Evolutionary conservation across 1,140 invertebrate genomes (phyloP), one percentile per base, ranked within the genome.

Genomic region (Spodoptera litura): DNA sequence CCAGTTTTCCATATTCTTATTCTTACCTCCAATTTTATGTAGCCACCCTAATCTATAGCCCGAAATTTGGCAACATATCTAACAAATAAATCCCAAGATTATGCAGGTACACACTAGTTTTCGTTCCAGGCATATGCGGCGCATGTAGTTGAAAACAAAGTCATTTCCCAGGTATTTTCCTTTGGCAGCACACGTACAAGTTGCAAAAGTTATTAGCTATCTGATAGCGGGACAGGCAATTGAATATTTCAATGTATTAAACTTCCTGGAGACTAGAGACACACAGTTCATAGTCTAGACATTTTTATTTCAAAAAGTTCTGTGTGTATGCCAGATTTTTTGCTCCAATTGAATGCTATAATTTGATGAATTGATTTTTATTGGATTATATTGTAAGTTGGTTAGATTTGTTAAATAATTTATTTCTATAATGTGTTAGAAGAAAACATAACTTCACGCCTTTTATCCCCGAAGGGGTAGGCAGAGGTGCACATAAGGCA

Each of bases 181-280:
- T 58, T 79, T 75, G 62, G 61, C 72, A 72, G 35, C 75, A 79
- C 59, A 83, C 78, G 84, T 25, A 58, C 58, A 86, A 86, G 35
- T 86, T 83, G 64, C 61, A 27, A 82, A 44, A 84, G 62, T 82
- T 80, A 80, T 72, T 72, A 79, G 66, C 62, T 20, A 85, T 81
- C 80, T 70, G 81, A 86, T 84, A 83, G 55, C 58, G 68, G 20
- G 71, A 64, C 78, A 81, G 64, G 73, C 78, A 86, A 84, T 85
- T 83, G 81, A 83, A 85, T 83, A 78, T 83, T 71, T 70, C 79
- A 78, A 66, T 85, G 78, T 81, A 85, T 81, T 85, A 59, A 78
- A 76, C 79, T 77, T 77, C 52, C 53, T 77, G 56, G 44, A n/a
- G 25, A 77, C 53, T 77, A 66, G 44, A 15, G 25, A 77, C n/a